Conservation (phyloP, 2,888 invertebrate species). For the Rhagium mordax region DNA sequence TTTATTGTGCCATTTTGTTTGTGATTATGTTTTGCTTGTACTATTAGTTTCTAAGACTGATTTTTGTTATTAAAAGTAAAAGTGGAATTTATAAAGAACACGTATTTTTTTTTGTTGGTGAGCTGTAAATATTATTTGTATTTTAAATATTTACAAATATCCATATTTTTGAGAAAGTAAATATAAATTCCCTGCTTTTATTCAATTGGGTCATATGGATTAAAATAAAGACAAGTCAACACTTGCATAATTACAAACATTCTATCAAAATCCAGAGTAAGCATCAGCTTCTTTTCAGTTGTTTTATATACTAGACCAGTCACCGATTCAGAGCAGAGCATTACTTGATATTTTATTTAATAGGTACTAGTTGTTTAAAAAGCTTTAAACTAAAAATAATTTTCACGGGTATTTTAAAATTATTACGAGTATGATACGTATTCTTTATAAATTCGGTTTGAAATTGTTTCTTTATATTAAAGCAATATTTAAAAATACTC, state of each 20-base stretch:
- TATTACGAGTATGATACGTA: no score
- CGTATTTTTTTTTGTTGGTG: background rate
- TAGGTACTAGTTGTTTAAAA: no score
- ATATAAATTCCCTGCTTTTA: no score
- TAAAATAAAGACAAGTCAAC: no score
- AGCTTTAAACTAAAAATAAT: background rate
- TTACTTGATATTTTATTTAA: no score
- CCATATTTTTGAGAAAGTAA: background rate
- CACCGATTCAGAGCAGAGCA: no score
- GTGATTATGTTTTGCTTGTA: conserved; percentile 31
- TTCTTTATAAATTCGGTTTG: background rate
- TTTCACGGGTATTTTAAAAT: background rate
- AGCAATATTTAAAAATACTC: conserved; percentile 14
- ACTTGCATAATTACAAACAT: no score
- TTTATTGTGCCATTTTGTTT: conserved; percentile 47
- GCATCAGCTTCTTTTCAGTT: no score
- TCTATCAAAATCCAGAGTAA: no score
- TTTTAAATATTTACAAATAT: background rate
- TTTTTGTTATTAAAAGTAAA: conserved; percentile 29
- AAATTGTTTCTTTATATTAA: background rate
- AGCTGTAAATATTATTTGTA: background rate
- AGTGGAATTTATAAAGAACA: background rate
- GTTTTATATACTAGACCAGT: no score
- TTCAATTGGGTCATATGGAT: no score
- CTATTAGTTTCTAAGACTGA: conserved; percentile 45